Evolutionary conservation across 1,140 invertebrate genomes (phyloP).

Genomic region (Pissodes strobi): DNA sequence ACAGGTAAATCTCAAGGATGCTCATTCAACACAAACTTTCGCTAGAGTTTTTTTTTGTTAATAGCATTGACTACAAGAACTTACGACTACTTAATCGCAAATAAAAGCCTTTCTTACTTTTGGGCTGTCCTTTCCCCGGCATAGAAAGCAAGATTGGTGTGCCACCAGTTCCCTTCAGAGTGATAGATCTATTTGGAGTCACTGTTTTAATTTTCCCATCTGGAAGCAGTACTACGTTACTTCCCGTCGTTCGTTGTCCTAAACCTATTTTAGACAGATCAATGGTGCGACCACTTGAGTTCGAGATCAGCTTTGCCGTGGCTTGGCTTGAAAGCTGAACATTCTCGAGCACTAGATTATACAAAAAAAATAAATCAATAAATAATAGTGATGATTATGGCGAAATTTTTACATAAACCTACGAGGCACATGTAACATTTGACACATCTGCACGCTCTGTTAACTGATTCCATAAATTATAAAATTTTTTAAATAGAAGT

Average conservation of each 20-base stretch:
- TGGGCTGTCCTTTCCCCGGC: constrained; percentile 10
- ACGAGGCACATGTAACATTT: too few relatives aligned
- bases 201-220: constrained; percentile 49
- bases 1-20: too few relatives aligned
- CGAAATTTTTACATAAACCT: background rate
- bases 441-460: too few relatives aligned
- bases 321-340: constrained; percentile 41
- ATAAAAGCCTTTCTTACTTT: too few relatives aligned
- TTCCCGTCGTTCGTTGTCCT: constrained; percentile 13
- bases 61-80: too few relatives aligned
- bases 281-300: constrained; percentile 37
- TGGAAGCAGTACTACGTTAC: constrained; percentile 46
- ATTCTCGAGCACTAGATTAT: constrained; percentile 50
- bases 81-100: too few relatives aligned
- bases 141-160: constrained; percentile 28
- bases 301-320: constrained; percentile 42
- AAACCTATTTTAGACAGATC: constrained; percentile 48
- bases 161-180: constrained; percentile 25
- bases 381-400: background rate
- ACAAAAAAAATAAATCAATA: background rate
- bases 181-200: constrained; percentile 1
- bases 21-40: too few relatives aligned
- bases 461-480: too few relatives aligned
- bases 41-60: too few relatives aligned
- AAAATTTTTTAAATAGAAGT: too few relatives aligned